Evolutionary conservation across 2,797 vertebrate species (phyloP).

Genomic region (Muraenolepis orangiensis): DNA sequence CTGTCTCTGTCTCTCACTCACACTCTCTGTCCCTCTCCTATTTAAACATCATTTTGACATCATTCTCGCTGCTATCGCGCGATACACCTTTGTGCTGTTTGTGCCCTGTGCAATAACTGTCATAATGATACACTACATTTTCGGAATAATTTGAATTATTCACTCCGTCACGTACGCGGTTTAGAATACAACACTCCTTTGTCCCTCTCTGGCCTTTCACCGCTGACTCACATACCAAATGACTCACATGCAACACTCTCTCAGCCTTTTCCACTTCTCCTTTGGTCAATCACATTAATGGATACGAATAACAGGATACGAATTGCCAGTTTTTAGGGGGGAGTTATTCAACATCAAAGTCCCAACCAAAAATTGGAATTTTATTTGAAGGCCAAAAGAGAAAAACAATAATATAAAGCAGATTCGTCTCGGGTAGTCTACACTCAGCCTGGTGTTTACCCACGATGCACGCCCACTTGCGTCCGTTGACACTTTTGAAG

Average conservation of each 20-base stretch:
- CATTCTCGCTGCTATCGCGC: neutral
- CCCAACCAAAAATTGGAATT: neutral
- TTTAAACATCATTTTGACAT: neutral
- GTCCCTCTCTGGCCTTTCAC: neutral
- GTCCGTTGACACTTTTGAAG: neutral
- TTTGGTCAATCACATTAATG: neutral
- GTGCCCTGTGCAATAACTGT: conserved; percentile 4
- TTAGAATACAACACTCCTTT: neutral
- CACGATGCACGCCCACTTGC: neutral
- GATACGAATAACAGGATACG: neutral
- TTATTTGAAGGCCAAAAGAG: no score
- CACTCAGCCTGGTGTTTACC: neutral
- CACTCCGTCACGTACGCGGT: neutral
- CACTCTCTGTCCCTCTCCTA: neutral
- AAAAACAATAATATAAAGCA: neutral
- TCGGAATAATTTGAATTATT: neutral
- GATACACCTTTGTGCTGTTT: neutral
- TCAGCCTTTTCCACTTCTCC: neutral
- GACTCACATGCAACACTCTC: neutral
- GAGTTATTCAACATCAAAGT: neutral
- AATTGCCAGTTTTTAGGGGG: neutral
- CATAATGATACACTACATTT: conserved; percentile 1
- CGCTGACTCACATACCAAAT: neutral
- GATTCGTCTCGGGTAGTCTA: neutral
- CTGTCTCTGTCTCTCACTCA: neutral